These are phyloP conservation scores for Epirrhoe tristata DNA, from an alignment of 2,888 invertebrate species.

Conservation along the genomic window DNA sequence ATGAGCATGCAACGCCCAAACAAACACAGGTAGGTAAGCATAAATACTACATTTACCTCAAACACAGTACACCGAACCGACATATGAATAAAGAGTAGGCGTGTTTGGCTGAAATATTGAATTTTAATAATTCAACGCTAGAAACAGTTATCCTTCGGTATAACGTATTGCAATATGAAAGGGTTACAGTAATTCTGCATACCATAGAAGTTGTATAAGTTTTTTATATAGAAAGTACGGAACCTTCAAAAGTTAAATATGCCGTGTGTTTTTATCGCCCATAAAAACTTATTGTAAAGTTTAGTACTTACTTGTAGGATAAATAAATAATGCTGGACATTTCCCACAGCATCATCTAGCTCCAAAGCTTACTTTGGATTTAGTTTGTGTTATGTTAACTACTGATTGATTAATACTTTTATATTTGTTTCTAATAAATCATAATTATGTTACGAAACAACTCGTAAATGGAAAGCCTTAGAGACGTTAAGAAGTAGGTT, in stretches of 20 bases:
- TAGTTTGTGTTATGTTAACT: too few relatives aligned
- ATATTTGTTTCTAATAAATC: not conserved
- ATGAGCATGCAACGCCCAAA: not conserved
- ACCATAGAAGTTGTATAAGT: not conserved
- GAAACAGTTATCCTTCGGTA: slow-evolving; percentile 30
- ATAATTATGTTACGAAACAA: not conserved
- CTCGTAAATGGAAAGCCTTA: not conserved
- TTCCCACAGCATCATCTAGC: too few relatives aligned
- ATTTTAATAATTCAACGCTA: slow-evolving; percentile 40
- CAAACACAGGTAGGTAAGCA: not conserved
- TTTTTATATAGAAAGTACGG: too few relatives aligned
- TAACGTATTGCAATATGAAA: slow-evolving; percentile 17
- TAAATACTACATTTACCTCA: not conserved
- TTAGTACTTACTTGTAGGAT: too few relatives aligned
- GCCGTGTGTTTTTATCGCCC: too few relatives aligned
- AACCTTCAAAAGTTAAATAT: too few relatives aligned
- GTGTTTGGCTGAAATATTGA: slow-evolving; percentile 25
- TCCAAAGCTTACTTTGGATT: too few relatives aligned
- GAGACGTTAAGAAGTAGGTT: not conserved
- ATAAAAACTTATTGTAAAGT: too few relatives aligned
- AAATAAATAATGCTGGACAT: too few relatives aligned
- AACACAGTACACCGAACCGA: not conserved
- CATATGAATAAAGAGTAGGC: slow-evolving; percentile 6
- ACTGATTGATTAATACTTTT: too few relatives aligned
- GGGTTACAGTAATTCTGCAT: not conserved